These are phyloP conservation scores for Eilema griseolum DNA, from an alignment of 2,888 invertebrate genomes.

Conservation along the genomic window DNA sequence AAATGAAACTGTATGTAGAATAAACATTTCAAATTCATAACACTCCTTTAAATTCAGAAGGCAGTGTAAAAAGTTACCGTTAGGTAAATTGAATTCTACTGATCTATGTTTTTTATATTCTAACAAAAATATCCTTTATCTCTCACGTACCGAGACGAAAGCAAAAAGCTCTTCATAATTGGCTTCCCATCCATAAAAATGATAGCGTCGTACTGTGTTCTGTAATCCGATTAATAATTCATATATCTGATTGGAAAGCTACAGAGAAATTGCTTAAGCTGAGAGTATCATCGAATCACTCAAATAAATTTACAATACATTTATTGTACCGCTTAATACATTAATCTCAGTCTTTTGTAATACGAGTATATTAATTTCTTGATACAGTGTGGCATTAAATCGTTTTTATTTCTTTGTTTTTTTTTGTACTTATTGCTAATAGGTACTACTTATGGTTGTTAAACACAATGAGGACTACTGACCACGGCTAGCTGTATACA, in stretches of 20 bases:
- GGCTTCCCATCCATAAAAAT: not conserved
- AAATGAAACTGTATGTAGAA: too few relatives aligned
- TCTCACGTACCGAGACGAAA: not conserved
- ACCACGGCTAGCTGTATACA: too few relatives aligned
- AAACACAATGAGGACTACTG: too few relatives aligned
- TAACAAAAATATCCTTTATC: not conserved
- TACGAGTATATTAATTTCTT: not conserved
- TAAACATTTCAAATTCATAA: too few relatives aligned
- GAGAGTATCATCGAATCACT: slow-evolving; percentile 10
- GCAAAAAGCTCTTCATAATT: slow-evolving; percentile 19
- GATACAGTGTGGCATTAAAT: not conserved
- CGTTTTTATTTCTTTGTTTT: not conserved
- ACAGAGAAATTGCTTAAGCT: not conserved
- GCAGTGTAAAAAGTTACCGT: not conserved
- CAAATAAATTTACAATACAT: slow-evolving; percentile 17
- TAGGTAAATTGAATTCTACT: not conserved
- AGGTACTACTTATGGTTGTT: too few relatives aligned
- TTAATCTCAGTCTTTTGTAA: slow-evolving; percentile 10
- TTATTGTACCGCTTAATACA: slow-evolving; percentile 27
- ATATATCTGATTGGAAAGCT: not conserved
- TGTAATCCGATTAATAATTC: slow-evolving; percentile 6
- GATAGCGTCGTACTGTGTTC: not conserved
- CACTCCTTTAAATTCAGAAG: too few relatives aligned
- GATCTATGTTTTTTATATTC: not conserved
- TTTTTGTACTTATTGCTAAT: too few relatives aligned